Evolutionary conservation across 2,888 invertebrate species (phyloP).

Genomic region (Lithodes maja): DNA sequence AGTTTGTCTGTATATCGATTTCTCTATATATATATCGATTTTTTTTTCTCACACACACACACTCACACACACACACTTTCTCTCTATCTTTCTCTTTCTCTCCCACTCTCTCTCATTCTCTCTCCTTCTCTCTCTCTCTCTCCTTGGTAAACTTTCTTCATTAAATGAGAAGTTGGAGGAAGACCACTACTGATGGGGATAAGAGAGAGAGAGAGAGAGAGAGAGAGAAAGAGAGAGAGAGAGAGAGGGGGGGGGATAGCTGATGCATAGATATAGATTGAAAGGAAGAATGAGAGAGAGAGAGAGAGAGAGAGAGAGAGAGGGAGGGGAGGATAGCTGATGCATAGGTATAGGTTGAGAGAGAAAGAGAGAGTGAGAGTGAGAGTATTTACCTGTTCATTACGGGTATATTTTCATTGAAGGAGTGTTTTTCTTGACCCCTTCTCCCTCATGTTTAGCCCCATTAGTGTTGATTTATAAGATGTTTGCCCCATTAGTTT

Average conservation of each 20-base stretch:
- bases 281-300: not conserved
- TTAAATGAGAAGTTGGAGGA: not conserved
- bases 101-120: not conserved
- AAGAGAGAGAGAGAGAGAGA: conserved; percentile 5
- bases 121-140: not conserved
- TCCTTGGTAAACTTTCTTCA: not conserved
- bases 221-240: not conserved
- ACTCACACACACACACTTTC: not conserved
- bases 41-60: not conserved
- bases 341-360: not conserved
- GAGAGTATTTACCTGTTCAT: not conserved
- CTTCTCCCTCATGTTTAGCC: too few relatives aligned
- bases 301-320: not conserved
- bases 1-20: too few relatives aligned
- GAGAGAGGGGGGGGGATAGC: not conserved
- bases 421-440: too few relatives aligned
- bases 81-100: not conserved
- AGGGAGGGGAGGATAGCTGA: not conserved
- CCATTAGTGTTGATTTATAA: too few relatives aligned
- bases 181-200: not conserved
- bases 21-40: too few relatives aligned
- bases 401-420: too few relatives aligned
- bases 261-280: not conserved
- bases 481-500: too few relatives aligned
- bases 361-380: not conserved